Evolutionary conservation across 2,888 invertebrate genomes (phyloP), one percentile per base, ranked within the genome.

Genomic region (Cecidostiba fungosa): DNA sequence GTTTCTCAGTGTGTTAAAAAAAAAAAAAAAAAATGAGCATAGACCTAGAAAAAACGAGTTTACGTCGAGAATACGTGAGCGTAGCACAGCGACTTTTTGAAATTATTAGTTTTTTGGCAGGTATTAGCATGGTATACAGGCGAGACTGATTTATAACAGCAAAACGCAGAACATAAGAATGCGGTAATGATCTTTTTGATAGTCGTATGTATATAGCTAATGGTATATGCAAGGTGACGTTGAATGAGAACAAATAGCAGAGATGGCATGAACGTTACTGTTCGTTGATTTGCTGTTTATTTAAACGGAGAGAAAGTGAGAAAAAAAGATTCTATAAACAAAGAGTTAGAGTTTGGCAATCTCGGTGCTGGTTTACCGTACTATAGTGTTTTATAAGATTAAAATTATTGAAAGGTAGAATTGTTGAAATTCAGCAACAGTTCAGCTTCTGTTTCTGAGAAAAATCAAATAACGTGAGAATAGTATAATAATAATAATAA

Each of bases 381-480:
- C 23, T 23, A 23, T 39, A 32, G 70, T 70, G 70, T 70, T n/a
- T n/a, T 10, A 59, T n/a, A 72, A 36, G 36, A 23, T 23, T 23
- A 39, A 39, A 72, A 72, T 23, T 62, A 43, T 32, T 73, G 6
- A 32, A 16, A 74, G 43, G 43, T 29, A 23, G 6, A 26, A 23
- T 74, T 62, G 74, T 47, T 29, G 19, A 70, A 70, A 77, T 47
- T 62, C 43, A 74, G 36, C 36, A 54, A 47, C 23, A 73, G 70
- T 82, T 82, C 74, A 47, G 29, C 43, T 62, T n/a, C 12, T 43
- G 62, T 73, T 73, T 81, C 59, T 23, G 74, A 74, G 73, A 74
- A 74, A 74, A 70, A 77, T 72, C 39, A 39, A 54, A 70, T n/a
- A 77, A 70, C 14, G 43, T 39, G 39, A 77, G 36, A 72, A 84